Evolutionary conservation across 1,140 invertebrate genomes (phyloP).

Genomic region (Drosophila pectinifera): DNA sequence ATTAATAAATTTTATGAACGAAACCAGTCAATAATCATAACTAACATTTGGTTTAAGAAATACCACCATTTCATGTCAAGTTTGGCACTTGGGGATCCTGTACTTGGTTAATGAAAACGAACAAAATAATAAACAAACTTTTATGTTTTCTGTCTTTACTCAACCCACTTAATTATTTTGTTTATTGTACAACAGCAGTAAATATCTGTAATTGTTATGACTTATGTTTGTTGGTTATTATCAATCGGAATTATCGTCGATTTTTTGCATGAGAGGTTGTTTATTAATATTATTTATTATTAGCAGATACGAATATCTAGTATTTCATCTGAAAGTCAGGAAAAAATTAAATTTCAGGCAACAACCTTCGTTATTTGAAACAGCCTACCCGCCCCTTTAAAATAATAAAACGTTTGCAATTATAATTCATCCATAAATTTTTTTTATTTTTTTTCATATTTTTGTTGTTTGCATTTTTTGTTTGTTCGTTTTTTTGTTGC

Average conservation of each 20-base stretch:
- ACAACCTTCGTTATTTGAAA: too few relatives aligned
- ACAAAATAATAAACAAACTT: too few relatives aligned
- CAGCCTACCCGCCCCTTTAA: background rate
- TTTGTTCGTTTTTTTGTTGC: conserved; percentile 52
- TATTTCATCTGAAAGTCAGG: too few relatives aligned
- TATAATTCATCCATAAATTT: conserved; percentile 81
- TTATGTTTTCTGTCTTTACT: conserved; percentile 28
- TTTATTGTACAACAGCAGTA: conserved; percentile 5
- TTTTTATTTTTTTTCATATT: conserved; percentile 78
- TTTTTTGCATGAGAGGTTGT: too few relatives aligned
- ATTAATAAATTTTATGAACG: too few relatives aligned
- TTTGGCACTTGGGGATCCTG: too few relatives aligned
- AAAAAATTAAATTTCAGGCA: background rate
- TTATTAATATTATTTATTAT: too few relatives aligned
- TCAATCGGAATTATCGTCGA: conserved; percentile 11
- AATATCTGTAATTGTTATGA: conserved; percentile 1
- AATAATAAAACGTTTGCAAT: conserved; percentile 59
- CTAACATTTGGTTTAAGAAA: too few relatives aligned
- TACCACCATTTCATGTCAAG: too few relatives aligned
- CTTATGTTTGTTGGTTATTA: conserved; percentile 1
- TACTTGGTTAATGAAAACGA: too few relatives aligned
- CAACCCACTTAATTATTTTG: background rate
- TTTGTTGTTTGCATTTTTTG: conserved; percentile 58
- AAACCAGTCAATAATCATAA: too few relatives aligned
- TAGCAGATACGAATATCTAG: too few relatives aligned